Conservation (phyloP, 2,113 vertebrate species). For the Dromas ardeola region DNA sequence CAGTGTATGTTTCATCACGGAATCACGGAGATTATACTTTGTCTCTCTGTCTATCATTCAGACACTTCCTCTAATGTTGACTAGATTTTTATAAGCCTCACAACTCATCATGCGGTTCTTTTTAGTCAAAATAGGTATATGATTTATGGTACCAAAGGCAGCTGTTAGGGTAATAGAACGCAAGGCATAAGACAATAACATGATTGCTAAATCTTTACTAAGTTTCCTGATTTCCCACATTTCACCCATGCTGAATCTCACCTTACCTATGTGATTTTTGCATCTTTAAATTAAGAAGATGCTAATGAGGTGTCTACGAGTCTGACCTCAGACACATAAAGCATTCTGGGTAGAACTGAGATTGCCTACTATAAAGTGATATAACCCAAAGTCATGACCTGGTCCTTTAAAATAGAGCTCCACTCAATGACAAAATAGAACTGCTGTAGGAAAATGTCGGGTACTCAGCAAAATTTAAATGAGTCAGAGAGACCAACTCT, state of each 20-base stretch:
- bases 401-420: background rate
- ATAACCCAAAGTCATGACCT: background rate
- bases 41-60: slow-evolving; percentile 66
- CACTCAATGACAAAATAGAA: background rate
- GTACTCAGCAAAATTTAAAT: slow-evolving; percentile 33
- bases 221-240: background rate
- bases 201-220: slow-evolving; percentile 18
- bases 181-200: background rate
- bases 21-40: slow-evolving; percentile 65
- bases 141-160: slow-evolving; percentile 52
- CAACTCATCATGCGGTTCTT: slow-evolving; percentile 43
- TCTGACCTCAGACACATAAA: background rate
- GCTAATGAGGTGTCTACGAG: background rate
- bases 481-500: background rate
- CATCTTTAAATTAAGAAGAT: background rate
- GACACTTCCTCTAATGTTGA: slow-evolving; percentile 45
- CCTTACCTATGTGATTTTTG: background rate
- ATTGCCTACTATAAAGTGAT: background rate
- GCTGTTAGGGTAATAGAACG: slow-evolving; percentile 57
- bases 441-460: background rate
- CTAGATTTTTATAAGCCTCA: slow-evolving; percentile 70
- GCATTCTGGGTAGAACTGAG: background rate
- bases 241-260: background rate
- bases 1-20: slow-evolving; percentile 69
- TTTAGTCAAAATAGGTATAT: slow-evolving; percentile 68